These are phyloP conservation scores for Hypothenemus hampei DNA, from an alignment of 1,140 invertebrate genomes.

Conservation along the genomic window DNA sequence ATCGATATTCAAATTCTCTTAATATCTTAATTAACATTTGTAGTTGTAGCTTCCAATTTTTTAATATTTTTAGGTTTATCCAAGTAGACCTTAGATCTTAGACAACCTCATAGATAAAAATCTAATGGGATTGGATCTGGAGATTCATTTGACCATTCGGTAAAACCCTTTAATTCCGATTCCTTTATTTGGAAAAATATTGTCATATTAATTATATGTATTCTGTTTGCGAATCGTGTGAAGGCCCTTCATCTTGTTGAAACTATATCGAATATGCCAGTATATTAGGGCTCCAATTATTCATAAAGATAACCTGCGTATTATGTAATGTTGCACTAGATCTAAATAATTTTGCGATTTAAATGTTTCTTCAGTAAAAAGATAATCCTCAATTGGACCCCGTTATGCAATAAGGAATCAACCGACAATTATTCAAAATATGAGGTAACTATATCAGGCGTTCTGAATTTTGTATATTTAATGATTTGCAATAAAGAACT, in stretches of 20 bases:
- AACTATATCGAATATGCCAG: no score
- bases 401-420: no score
- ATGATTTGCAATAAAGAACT: no score
- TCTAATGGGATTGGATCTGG: constrained; percentile 5
- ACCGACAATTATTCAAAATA: no score
- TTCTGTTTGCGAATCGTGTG: background rate
- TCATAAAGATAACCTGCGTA: background rate
- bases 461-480: no score
- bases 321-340: background rate
- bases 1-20: background rate
- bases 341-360: background rate
- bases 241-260: background rate
- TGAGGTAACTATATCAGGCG: no score
- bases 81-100: background rate
- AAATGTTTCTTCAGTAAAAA: background rate
- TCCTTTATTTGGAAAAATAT: background rate
- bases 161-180: background rate
- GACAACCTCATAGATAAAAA: constrained; percentile 1
- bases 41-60: background rate
- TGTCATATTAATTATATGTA: background rate
- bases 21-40: background rate
- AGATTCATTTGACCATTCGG: background rate
- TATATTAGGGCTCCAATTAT: background rate
- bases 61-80: background rate
- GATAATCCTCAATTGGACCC: no score